Evolutionary conservation across 2,888 invertebrate species (phyloP).

Genomic region (Xestobium rufovillosum): DNA sequence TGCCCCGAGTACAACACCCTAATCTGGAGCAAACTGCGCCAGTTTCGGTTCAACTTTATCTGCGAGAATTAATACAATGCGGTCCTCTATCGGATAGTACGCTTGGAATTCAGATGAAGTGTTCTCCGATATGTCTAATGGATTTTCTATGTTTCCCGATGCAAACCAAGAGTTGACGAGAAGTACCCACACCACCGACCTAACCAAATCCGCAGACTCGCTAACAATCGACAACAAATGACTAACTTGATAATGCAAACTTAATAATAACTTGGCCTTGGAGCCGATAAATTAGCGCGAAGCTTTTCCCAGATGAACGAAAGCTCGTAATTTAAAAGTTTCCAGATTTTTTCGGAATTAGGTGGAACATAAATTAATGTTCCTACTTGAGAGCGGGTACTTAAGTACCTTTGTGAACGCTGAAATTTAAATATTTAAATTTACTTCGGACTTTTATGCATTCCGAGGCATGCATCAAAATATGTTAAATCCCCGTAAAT

Average conservation of each 20-base stretch:
- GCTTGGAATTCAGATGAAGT: too few species aligned
- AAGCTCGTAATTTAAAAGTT: slow-evolving; percentile 28
- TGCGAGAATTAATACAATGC: too few species aligned
- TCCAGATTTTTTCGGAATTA: slow-evolving; percentile 12
- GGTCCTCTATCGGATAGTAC: too few species aligned
- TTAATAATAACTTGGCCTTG: slow-evolving; percentile 35
- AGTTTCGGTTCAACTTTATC: too few species aligned
- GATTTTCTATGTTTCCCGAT: slow-evolving; percentile 42
- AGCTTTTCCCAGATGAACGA: slow-evolving; percentile 25
- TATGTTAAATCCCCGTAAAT: too few species aligned
- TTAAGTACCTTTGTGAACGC: too few species aligned
- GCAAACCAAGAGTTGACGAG: slow-evolving; percentile 36
- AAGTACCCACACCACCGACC: slow-evolving; percentile 19
- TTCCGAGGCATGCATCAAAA: too few species aligned
- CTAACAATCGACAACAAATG: slow-evolving; percentile 37
- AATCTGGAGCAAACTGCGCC: too few species aligned
- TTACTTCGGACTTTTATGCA: too few species aligned
- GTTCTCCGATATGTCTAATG: slow-evolving; percentile 41
- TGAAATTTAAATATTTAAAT: too few species aligned
- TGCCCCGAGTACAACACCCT: too few species aligned
- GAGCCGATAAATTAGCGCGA: slow-evolving; percentile 29
- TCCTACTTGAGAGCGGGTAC: too few species aligned
- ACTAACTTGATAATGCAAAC: slow-evolving; percentile 39
- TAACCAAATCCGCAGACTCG: slow-evolving; percentile 29
- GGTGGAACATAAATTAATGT: slow-evolving; percentile 20